A percentile compares a stretch with the other conserved stretches of the same genome.
Conservation (phyloP, 2,888 invertebrate genomes). For the Pyrocoelia pectoralis region DNA sequence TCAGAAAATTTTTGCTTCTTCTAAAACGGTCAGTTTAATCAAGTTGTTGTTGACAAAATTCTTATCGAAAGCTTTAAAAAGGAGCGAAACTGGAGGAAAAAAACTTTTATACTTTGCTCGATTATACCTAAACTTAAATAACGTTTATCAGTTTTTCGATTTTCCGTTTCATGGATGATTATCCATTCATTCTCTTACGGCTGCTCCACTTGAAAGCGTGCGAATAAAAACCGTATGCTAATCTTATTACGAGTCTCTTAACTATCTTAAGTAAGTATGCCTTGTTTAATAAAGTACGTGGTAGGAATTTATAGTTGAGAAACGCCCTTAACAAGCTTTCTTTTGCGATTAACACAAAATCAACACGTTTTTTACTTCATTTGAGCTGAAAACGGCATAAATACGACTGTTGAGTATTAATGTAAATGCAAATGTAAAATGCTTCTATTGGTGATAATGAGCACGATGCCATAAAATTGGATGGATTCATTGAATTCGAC, state of each 20-base stretch:
- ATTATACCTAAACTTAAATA: no score
- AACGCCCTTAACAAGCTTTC: background rate
- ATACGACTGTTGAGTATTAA: no score
- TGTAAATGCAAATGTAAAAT: no score
- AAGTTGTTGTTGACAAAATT: no score
- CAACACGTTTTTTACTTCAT: background rate
- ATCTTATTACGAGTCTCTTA: background rate
- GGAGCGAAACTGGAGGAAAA: background rate
- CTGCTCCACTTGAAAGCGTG: background rate
- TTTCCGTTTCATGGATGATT: background rate
- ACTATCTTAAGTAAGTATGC: background rate
- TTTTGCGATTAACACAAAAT: no score
- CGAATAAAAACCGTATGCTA: background rate
- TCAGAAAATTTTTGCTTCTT: background rate
- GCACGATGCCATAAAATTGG: no score
- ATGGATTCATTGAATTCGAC: no score
- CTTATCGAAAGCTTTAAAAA: background rate
- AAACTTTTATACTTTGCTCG: background rate
- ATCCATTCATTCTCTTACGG: background rate
- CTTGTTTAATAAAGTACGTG: constrained; percentile 1
- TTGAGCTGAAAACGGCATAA: background rate
- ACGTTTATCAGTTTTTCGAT: no score
- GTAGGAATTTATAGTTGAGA: background rate
- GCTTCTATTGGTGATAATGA: no score
- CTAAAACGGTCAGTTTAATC: background rate